These are phyloP conservation scores for Vulpes ferrilata DNA, from an alignment of 2,113 vertebrate species.

Conservation along the genomic window DNA sequence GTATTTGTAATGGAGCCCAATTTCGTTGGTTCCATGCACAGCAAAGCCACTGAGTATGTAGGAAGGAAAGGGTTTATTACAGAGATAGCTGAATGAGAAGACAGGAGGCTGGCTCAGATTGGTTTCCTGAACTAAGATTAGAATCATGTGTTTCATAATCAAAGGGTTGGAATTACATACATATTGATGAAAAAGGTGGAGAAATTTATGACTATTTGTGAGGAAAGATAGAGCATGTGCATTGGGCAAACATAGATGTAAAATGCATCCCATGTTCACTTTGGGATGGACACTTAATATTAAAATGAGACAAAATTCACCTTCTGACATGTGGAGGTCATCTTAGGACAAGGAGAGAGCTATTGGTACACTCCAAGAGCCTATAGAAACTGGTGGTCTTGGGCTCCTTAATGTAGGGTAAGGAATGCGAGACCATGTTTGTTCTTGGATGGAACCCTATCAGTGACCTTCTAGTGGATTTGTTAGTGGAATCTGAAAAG, in stretches of 20 bases:
- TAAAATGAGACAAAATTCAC: not conserved
- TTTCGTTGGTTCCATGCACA: not conserved
- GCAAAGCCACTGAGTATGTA: not conserved
- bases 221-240: not conserved
- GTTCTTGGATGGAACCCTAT: not conserved
- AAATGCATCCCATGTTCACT: not conserved
- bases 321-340: not conserved
- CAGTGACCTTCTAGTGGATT: not conserved
- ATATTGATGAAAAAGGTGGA: not conserved
- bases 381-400: not conserved
- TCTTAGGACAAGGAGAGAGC: not conserved
- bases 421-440: not conserved
- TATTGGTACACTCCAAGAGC: not conserved
- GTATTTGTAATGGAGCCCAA: not conserved
- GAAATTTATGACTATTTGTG: not conserved
- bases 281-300: not conserved
- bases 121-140: not conserved
- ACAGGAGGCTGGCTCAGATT: not conserved
- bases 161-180: not conserved
- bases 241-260: not conserved
- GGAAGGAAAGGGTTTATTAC: not conserved
- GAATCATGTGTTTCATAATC: not conserved
- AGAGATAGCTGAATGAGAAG: not conserved
- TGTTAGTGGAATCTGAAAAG: not conserved
- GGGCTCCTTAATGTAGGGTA: not conserved